These are phyloP conservation scores for Chrysaora quinquecirrha DNA, from an alignment of 30 jellyfish, hydroid and myxozoan species.

Conservation along the genomic window DNA sequence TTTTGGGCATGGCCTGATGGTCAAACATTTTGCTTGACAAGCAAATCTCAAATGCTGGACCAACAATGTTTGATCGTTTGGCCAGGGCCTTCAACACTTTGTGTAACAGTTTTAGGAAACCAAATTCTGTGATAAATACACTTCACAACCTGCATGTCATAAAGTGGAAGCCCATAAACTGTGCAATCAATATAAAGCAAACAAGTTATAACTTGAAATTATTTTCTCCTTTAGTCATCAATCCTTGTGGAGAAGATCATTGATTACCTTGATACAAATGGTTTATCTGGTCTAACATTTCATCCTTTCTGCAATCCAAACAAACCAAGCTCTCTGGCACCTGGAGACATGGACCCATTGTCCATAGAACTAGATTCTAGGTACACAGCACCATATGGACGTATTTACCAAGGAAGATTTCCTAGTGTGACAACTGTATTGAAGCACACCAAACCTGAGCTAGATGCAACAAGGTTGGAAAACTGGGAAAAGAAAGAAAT, in stretches of 20 bases:
- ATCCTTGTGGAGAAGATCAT: constrained; percentile 24
- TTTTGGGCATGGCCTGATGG: no score
- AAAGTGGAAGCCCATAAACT: no score
- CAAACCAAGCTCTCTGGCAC: neutral
- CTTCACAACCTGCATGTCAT: no score
- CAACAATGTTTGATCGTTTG: no score
- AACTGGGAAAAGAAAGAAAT: constrained; percentile 47
- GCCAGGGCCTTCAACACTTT: no score
- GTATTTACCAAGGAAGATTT: constrained; percentile 44
- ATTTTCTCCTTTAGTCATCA: constrained; percentile 26
- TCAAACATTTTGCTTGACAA: no score
- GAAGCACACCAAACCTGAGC: constrained; percentile 37
- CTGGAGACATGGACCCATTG: neutral
- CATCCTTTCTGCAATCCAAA: constrained; percentile 33
- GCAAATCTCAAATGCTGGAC: no score
- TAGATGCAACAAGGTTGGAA: constrained; percentile 14
- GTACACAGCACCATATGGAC: neutral
- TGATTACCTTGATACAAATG: constrained; percentile 20
- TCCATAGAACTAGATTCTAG: constrained; percentile 22
- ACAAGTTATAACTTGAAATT: no score
- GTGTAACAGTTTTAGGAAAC: no score
- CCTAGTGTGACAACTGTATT: constrained; percentile 77
- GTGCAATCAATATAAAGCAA: no score
- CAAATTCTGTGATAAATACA: no score
- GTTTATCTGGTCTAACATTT: constrained; percentile 29